phyloP scores from a whole-genome alignment of 2,113 vertebrate species.

The Petrocephalus microphthalmus region DNA sequence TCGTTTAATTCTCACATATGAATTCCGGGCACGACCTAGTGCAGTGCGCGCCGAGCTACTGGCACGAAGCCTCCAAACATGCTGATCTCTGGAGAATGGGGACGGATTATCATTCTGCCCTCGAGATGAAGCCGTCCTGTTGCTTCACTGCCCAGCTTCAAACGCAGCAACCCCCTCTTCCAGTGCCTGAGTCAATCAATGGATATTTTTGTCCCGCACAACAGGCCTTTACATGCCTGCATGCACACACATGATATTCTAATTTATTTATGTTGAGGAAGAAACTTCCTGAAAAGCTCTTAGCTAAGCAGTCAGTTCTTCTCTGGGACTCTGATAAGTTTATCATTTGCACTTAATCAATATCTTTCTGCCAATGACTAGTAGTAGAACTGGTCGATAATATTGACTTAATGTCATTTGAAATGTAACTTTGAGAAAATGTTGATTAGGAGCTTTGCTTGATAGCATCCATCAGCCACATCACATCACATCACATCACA shows the following conservation, averaged over 20 bases:
- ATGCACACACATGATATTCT: background rate
- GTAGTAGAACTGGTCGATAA: too few relatives aligned
- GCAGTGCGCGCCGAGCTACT: background rate
- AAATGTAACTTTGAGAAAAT: too few relatives aligned
- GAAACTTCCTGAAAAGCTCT: too few relatives aligned
- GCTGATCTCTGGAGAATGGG: background rate
- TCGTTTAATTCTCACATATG: background rate
- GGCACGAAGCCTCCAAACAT: background rate
- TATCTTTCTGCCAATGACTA: too few relatives aligned
- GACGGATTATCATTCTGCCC: background rate
- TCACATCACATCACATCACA: too few relatives aligned
- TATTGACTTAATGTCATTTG: too few relatives aligned
- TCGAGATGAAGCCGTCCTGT: background rate
- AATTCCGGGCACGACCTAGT: background rate
- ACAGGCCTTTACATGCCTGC: background rate
- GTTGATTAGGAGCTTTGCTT: too few relatives aligned
- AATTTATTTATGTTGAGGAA: too few relatives aligned
- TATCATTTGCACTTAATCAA: too few relatives aligned
- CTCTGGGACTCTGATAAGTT: too few relatives aligned
- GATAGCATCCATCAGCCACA: too few relatives aligned
- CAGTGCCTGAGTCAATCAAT: background rate
- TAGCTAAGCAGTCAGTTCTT: too few relatives aligned
- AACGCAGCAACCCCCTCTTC: background rate
- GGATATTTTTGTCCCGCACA: background rate
- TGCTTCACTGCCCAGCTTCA: constrained; percentile 21